phyloP scores from a whole-genome alignment of 2,888 invertebrate genomes.

The Mythimna vitellina region DNA sequence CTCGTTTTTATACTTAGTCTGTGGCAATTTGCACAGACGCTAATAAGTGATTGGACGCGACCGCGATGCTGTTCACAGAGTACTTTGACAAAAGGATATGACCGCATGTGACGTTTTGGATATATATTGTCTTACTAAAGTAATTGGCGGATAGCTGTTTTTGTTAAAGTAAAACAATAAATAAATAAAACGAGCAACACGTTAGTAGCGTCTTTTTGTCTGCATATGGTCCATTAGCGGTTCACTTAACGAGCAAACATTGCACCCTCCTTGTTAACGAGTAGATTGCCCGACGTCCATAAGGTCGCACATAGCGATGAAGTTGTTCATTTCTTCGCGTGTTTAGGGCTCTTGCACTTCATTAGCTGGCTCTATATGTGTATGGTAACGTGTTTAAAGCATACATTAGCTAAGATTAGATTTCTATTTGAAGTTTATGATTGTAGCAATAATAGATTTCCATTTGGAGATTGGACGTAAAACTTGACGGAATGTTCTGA shows the following conservation, averaged over 20 bases:
- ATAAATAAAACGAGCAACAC: constrained; percentile 4
- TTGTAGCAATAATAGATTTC: background rate
- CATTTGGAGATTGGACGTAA: background rate
- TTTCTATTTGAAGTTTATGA: constrained; percentile 35
- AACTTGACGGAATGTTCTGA: background rate
- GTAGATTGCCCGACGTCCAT: background rate
- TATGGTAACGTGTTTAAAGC: constrained; percentile 57
- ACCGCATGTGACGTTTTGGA: too few relatives aligned
- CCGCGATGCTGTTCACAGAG: too few relatives aligned
- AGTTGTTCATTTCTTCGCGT: constrained; percentile 63
- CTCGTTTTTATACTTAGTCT: too few relatives aligned
- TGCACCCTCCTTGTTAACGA: constrained; percentile 54
- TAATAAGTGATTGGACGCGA: too few relatives aligned
- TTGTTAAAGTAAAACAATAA: too few relatives aligned
- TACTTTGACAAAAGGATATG: too few relatives aligned
- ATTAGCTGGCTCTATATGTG: constrained; percentile 45
- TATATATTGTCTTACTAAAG: too few relatives aligned
- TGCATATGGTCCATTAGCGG: constrained; percentile 54
- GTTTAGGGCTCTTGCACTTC: constrained; percentile 52
- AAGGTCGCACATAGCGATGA: constrained; percentile 45
- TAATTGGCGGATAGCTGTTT: too few relatives aligned
- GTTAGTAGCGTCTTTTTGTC: constrained; percentile 31
- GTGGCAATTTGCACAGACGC: too few relatives aligned
- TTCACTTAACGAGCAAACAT: constrained; percentile 51
- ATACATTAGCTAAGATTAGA: constrained; percentile 60